Evolutionary conservation across 2,888 invertebrate species (phyloP).

Genomic region (Drosophila neutralis): DNA sequence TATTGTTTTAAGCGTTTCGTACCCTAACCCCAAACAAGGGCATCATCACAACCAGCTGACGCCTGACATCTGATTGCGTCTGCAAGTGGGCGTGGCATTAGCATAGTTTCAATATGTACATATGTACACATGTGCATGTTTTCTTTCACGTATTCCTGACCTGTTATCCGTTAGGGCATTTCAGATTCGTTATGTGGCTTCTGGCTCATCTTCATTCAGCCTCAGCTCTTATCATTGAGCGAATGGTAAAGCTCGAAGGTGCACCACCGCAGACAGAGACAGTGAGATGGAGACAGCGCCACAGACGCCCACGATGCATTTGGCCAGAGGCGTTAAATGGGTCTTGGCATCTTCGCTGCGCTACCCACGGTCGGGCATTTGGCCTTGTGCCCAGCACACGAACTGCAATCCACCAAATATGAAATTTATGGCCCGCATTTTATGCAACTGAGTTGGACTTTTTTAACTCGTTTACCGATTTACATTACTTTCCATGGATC

Average conservation of each 20-base stretch:
- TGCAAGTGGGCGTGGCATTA: slow-evolving; percentile 36
- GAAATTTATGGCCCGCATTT: slow-evolving; percentile 8
- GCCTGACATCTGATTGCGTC: slow-evolving; percentile 7
- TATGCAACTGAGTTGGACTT: not conserved
- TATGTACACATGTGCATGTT: not conserved
- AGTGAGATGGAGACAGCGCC: not conserved
- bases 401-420: not conserved
- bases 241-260: slow-evolving; percentile 2
- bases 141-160: not conserved
- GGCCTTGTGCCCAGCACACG: slow-evolving; percentile 13
- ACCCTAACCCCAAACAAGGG: slow-evolving; percentile 64
- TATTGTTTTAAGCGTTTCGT: slow-evolving; percentile 67
- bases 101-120: not conserved
- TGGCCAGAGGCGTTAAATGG: slow-evolving; percentile 67
- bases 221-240: slow-evolving; percentile 27
- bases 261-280: not conserved
- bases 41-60: slow-evolving; percentile 30
- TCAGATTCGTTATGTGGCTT: slow-evolving; percentile 1
- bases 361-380: slow-evolving; percentile 20
- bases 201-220: slow-evolving; percentile 4
- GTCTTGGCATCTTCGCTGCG: slow-evolving; percentile 37
- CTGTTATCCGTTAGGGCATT: slow-evolving; percentile 23
- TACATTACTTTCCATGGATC: not conserved
- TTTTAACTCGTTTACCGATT: not conserved
- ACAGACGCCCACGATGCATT: slow-evolving; percentile 64